Percentiles rank a stretch among this genome's conserved stretches.
Evolutionary conservation across 2,113 vertebrate genomes (phyloP).

Genomic region (Clupea harengus): DNA sequence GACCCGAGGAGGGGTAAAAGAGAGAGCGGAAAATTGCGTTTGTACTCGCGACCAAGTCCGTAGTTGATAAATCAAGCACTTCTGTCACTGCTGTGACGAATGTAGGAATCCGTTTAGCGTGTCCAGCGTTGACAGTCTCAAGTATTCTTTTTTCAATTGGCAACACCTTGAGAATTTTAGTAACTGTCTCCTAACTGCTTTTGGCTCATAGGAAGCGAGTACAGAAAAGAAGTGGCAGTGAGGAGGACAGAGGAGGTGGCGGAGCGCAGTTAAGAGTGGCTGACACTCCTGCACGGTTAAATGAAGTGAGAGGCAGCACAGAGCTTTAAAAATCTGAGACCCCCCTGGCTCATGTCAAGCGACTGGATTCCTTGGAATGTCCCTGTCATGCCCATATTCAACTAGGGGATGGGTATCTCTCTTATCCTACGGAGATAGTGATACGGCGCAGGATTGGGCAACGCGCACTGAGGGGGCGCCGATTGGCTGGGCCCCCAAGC

Average conservation of each 20-base stretch:
- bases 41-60: not conserved
- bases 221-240: not conserved
- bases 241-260: slow-evolving; percentile 8
- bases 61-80: slow-evolving; percentile 30
- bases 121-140: slow-evolving; percentile 25
- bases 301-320: slow-evolving; percentile 43
- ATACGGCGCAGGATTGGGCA: slow-evolving; percentile 64
- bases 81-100: slow-evolving; percentile 37
- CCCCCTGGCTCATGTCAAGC: slow-evolving; percentile 73
- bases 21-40: not conserved
- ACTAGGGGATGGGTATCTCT: slow-evolving; percentile 60
- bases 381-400: slow-evolving; percentile 75
- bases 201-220: not conserved
- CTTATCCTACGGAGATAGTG: slow-evolving; percentile 58
- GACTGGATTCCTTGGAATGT: slow-evolving; percentile 80
- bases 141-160: slow-evolving; percentile 27
- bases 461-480: slow-evolving; percentile 41
- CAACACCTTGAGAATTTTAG: slow-evolving; percentile 26
- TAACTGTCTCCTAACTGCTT: not conserved
- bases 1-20: not conserved
- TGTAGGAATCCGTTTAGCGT: slow-evolving; percentile 25
- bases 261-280: slow-evolving; percentile 29
- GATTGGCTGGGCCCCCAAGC: slow-evolving; percentile 53
- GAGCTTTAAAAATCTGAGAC: slow-evolving; percentile 64
- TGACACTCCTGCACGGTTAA: slow-evolving; percentile 41